Percentiles rank a stretch among this genome's conserved stretches.
phyloP scores from a whole-genome alignment of 2,888 invertebrate genomes.

The Morpho deidamia region DNA sequence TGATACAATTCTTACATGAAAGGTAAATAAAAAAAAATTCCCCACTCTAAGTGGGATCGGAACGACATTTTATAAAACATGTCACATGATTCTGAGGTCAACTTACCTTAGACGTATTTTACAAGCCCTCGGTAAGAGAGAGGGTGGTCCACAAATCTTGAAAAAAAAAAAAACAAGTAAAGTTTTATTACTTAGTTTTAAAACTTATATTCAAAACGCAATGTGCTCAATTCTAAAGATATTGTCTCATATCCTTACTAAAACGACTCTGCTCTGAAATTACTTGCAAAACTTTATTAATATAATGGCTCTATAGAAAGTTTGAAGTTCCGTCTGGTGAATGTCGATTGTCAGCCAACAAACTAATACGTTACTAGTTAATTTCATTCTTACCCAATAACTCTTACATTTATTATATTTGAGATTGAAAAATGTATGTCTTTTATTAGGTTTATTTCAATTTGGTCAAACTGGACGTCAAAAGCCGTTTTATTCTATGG shows the following conservation, averaged over 20 bases:
- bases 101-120: no score
- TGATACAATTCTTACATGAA: no score
- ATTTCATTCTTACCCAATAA: slow-evolving; percentile 6
- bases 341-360: slow-evolving; percentile 19
- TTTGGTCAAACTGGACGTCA: no score
- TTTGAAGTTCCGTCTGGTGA: slow-evolving; percentile 14
- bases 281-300: slow-evolving; percentile 44
- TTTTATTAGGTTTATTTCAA: no score
- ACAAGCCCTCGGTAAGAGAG: no score
- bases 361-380: slow-evolving; percentile 9
- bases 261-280: slow-evolving; percentile 16
- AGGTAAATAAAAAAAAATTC: no score
- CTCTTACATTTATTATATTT: neutral
- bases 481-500: no score
- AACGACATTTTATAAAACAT: no score
- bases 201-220: slow-evolving; percentile 13
- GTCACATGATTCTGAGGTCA: no score
- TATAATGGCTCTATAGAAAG: slow-evolving; percentile 28
- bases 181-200: slow-evolving; percentile 6
- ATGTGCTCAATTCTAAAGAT: slow-evolving; percentile 17
- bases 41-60: no score
- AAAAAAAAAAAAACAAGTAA: neutral
- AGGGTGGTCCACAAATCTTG: neutral
- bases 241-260: slow-evolving; percentile 16
- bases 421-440: no score